Conservation (phyloP, 2,888 invertebrate genomes). For the Fragum fragum region DNA sequence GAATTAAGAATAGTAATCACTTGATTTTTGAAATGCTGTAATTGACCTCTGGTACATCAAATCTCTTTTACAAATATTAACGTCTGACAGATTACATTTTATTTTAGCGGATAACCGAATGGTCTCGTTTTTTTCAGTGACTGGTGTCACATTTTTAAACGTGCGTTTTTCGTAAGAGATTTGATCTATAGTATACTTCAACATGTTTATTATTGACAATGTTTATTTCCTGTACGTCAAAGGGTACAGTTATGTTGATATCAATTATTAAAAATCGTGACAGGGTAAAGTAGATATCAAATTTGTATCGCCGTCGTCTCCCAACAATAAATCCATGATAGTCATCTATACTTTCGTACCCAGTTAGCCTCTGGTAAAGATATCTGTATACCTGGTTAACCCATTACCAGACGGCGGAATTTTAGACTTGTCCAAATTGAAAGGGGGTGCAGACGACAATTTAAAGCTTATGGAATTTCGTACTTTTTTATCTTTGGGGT, state of each 20-base stretch:
- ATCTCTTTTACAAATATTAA: too few relatives aligned
- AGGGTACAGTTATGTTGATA: slow-evolving; percentile 1
- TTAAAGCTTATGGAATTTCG: too few relatives aligned
- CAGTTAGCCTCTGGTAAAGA: not conserved
- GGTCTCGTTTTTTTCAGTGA: not conserved
- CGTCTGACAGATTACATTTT: too few relatives aligned
- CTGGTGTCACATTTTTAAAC: not conserved
- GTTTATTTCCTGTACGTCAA: slow-evolving; percentile 26
- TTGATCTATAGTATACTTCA: not conserved
- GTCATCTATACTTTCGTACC: slow-evolving; percentile 2
- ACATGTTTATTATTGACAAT: slow-evolving; percentile 11
- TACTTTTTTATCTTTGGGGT: too few relatives aligned
- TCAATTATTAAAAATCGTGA: slow-evolving; percentile 22
- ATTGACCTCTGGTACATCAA: too few relatives aligned
- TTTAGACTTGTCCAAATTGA: too few relatives aligned
- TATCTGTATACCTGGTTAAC: too few relatives aligned
- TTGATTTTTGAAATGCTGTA: too few relatives aligned
- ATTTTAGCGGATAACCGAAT: too few relatives aligned
- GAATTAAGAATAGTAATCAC: too few relatives aligned
- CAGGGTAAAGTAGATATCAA: slow-evolving; percentile 12
- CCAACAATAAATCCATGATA: not conserved
- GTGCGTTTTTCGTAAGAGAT: not conserved
- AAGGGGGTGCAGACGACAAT: too few relatives aligned
- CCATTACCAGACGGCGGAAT: too few relatives aligned
- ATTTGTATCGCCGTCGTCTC: slow-evolving; percentile 10